Conservation (phyloP, 2,113 vertebrate genomes). For the Mastomys natalensis region DNA sequence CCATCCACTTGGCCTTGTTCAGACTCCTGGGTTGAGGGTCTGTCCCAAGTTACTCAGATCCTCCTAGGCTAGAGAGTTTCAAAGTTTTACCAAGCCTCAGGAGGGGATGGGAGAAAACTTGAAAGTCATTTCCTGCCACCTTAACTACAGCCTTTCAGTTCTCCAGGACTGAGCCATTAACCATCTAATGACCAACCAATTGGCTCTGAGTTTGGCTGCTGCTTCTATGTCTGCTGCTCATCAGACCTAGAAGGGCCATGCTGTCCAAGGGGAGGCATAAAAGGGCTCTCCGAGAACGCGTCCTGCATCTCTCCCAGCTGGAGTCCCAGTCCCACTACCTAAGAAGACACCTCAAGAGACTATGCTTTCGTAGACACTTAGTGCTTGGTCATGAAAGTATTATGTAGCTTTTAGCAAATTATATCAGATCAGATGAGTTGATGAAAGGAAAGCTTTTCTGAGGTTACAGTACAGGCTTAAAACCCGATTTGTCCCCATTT, state of each 20-base stretch:
- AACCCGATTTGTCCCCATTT: background rate
- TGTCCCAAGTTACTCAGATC: background rate
- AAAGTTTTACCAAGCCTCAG: background rate
- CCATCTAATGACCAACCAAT: constrained; percentile 51
- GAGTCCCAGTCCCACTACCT: background rate
- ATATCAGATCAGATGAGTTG: background rate
- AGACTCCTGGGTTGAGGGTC: background rate
- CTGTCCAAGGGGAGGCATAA: background rate
- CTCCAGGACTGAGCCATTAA: constrained; percentile 55
- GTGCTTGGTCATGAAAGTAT: background rate
- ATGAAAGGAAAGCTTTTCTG: constrained; percentile 1
- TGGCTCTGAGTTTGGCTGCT: background rate
- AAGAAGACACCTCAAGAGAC: background rate
- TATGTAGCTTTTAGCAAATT: background rate
- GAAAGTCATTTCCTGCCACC: background rate
- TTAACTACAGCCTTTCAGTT: background rate
- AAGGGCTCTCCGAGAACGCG: background rate
- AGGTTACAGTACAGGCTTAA: background rate
- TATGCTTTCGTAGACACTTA: background rate
- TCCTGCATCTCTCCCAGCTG: background rate
- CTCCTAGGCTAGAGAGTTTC: background rate
- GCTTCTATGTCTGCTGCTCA: background rate
- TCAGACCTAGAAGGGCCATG: background rate
- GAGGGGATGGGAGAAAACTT: background rate
- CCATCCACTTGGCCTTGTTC: background rate